phyloP scores from a whole-genome alignment of 2,888 invertebrate species.

The Argyra leucocephala region DNA sequence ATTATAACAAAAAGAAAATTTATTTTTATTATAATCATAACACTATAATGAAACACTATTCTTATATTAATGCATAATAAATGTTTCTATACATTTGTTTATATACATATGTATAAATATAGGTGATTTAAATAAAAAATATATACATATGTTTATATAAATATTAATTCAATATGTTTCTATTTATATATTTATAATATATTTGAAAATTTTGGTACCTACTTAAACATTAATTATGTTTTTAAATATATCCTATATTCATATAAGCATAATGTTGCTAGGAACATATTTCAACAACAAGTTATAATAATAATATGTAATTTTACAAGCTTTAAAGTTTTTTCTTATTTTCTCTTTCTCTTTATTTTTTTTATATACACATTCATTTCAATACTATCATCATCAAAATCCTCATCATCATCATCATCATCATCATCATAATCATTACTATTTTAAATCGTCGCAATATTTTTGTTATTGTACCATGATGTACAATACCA shows the following conservation, averaged over 20 bases:
- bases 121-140: neutral
- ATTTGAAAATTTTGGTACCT: no score
- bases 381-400: neutral
- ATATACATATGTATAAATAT: neutral
- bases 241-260: no score
- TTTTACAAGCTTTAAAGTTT: neutral
- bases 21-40: neutral
- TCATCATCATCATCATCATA: neutral
- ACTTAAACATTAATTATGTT: no score
- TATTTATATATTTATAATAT: no score
- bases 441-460: neutral
- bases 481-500: neutral
- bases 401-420: neutral
- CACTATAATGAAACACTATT: neutral
- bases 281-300: no score
- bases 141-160: neutral
- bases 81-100: neutral
- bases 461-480: constrained; percentile 3
- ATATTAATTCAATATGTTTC: neutral
- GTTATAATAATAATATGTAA: neutral
- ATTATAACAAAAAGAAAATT: no score
- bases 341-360: neutral
- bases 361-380: neutral
- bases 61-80: no score
- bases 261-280: no score